These are phyloP conservation scores for Stichodactyla mertensii DNA, from an alignment of 64 coral and sea anemone species.

Conservation along the genomic window DNA sequence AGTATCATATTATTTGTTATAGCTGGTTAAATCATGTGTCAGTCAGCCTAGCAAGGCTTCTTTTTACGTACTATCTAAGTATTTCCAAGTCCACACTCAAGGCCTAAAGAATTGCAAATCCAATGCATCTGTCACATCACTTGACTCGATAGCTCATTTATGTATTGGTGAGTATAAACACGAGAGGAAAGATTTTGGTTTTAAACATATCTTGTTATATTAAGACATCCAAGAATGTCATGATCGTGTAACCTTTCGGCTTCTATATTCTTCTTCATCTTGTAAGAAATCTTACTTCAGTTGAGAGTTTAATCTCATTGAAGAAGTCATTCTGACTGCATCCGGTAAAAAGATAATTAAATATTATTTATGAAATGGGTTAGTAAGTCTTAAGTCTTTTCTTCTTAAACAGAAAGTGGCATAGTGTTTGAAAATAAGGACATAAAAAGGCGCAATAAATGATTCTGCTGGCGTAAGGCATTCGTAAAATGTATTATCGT, in stretches of 20 bases:
- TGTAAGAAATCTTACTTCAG: not conserved
- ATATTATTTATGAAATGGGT: not conserved
- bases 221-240: not conserved
- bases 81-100: too few relatives aligned
- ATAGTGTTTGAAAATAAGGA: not conserved
- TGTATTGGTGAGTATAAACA: not conserved
- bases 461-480: not conserved
- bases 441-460: not conserved
- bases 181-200: not conserved
- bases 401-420: not conserved
- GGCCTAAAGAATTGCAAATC: too few relatives aligned
- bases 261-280: not conserved
- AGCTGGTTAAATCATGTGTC: too few relatives aligned
- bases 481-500: not conserved
- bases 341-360: not conserved
- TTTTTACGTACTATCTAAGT: too few relatives aligned
- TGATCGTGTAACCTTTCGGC: not conserved
- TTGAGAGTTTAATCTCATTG: conserved; percentile 2
- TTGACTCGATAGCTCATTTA: not conserved
- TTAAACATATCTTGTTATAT: not conserved
- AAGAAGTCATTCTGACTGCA: not conserved
- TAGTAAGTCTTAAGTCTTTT: not conserved
- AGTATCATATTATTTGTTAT: too few relatives aligned
- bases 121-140: too few relatives aligned
- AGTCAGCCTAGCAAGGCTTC: too few relatives aligned